phyloP scores from a whole-genome alignment of 2,888 invertebrate genomes.

The Micoletzkya japonica region DNA sequence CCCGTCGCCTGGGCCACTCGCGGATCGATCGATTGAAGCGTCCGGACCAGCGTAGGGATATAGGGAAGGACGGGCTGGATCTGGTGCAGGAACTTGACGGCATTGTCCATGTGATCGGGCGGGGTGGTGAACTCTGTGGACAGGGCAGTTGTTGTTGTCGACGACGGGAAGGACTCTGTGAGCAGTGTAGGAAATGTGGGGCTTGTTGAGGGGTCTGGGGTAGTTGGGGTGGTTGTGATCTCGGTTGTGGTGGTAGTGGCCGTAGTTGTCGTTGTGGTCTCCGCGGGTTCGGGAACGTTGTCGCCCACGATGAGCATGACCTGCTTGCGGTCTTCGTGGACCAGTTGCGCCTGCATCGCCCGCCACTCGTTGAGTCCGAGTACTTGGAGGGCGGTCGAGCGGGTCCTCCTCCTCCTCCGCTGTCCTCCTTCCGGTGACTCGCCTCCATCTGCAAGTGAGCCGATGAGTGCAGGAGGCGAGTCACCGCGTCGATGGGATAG shows the following conservation, averaged over 20 bases:
- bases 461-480: background rate
- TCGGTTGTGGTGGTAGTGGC: constrained; percentile 25
- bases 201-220: background rate
- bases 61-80: constrained; percentile 50
- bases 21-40: constrained; percentile 41
- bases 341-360: background rate
- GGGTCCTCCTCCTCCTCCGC: no score
- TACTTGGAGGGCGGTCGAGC: constrained; percentile 9
- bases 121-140: constrained; percentile 8
- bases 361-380: constrained; percentile 26
- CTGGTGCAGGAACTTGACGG: constrained; percentile 45
- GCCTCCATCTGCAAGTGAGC: background rate
- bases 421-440: background rate
- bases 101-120: constrained; percentile 41
- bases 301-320: constrained; percentile 49
- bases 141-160: constrained; percentile 20
- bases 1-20: constrained; percentile 23
- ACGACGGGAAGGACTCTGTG: constrained; percentile 3
- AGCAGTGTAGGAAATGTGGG: constrained; percentile 12
- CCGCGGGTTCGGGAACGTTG: constrained; percentile 35
- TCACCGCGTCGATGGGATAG: no score
- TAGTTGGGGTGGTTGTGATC: constrained; percentile 24
- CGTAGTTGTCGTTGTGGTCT: constrained; percentile 25
- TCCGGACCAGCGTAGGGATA: constrained; percentile 45
- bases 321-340: constrained; percentile 3